Percentiles rank a stretch among this genome's conserved stretches.
phyloP scores from a whole-genome alignment of 1,140 invertebrate species.

The Chrysopa pallens region DNA sequence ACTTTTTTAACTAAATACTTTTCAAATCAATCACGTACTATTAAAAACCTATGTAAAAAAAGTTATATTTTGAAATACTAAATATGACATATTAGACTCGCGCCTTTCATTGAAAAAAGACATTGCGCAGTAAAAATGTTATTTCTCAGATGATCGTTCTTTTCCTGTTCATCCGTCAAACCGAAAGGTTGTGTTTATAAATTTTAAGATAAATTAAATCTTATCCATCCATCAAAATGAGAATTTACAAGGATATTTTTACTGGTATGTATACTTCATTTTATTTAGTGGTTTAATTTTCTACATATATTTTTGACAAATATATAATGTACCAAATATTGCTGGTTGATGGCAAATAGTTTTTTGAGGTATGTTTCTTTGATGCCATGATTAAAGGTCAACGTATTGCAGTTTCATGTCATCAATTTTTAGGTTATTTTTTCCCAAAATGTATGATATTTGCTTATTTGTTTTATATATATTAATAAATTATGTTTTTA shows the following conservation, averaged over 20 bases:
- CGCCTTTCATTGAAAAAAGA: no score
- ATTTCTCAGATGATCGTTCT: background rate
- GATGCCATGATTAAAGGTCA: no score
- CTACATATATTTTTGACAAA: background rate
- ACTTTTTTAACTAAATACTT: no score
- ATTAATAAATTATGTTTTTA: constrained; percentile 25
- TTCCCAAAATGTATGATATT: background rate
- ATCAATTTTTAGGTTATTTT: background rate
- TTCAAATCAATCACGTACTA: no score
- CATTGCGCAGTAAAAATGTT: background rate
- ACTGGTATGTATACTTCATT: constrained; percentile 45
- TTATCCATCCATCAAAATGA: constrained; percentile 65
- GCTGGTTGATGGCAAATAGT: no score
- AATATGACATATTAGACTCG: no score
- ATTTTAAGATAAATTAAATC: background rate
- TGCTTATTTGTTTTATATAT: background rate
- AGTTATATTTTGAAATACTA: no score
- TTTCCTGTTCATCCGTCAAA: background rate
- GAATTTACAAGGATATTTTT: constrained; percentile 88
- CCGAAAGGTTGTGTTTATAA: background rate
- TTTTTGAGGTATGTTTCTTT: no score
- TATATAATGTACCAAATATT: background rate
- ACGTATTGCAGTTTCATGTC: background rate
- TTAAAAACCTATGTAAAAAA: no score
- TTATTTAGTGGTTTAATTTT: background rate